These are phyloP conservation scores for Cygnus buccinator DNA, from an alignment of 2,113 vertebrate genomes.

Conservation along the genomic window DNA sequence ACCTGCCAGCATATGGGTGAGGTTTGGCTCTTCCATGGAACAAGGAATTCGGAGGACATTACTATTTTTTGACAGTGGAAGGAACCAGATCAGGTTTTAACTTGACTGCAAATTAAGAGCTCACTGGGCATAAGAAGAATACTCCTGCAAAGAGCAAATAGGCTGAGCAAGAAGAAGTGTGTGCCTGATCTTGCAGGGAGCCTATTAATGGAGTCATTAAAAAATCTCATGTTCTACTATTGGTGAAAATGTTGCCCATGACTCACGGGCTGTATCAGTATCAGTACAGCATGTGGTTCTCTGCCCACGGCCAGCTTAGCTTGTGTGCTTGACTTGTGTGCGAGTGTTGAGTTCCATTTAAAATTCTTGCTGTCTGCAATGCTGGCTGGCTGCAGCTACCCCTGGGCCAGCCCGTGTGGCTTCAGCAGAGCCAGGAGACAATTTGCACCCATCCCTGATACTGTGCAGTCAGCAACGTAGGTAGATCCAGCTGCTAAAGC, in stretches of 20 bases:
- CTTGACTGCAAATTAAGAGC: slow-evolving; percentile 30
- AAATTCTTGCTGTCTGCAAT: neutral
- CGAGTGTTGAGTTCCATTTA: neutral
- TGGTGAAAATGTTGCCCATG: slow-evolving; percentile 12
- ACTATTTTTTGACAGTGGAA: neutral
- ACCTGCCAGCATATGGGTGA: slow-evolving; percentile 44
- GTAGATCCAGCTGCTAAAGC: slow-evolving; percentile 26
- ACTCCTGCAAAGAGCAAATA: slow-evolving; percentile 11
- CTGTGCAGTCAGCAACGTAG: neutral
- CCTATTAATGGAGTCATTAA: slow-evolving; percentile 54
- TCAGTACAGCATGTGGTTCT: slow-evolving; percentile 11
- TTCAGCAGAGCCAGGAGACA: neutral
- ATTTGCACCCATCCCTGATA: neutral
- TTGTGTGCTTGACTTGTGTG: neutral
- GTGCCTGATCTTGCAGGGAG: slow-evolving; percentile 59
- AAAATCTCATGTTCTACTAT: neutral
- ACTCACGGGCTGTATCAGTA: slow-evolving; percentile 12
- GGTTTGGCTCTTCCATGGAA: slow-evolving; percentile 26
- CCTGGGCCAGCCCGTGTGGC: fast-evolving
- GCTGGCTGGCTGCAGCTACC: neutral
- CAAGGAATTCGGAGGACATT: slow-evolving; percentile 10
- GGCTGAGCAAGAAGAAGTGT: slow-evolving; percentile 34
- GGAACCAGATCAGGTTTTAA: slow-evolving; percentile 38
- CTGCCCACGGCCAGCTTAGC: slow-evolving; percentile 18
- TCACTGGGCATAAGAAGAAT: slow-evolving; percentile 4